Conservation (phyloP, 2,113 vertebrate species). For the Menidia beryllina region DNA sequence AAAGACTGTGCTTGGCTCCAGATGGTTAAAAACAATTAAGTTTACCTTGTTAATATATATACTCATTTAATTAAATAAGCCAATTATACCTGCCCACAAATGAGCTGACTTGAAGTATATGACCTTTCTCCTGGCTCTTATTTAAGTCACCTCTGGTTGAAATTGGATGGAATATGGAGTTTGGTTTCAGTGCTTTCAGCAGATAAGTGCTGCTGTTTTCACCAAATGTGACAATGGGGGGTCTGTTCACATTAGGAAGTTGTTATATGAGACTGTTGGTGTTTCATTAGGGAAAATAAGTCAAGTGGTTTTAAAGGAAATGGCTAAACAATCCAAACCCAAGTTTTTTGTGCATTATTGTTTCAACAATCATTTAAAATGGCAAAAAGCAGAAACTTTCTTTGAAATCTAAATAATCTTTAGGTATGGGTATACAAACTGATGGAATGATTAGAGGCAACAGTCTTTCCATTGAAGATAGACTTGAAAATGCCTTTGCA, state of each 20-base stretch:
- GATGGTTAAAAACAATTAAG: constrained; percentile 29
- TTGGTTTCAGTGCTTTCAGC: constrained; percentile 56
- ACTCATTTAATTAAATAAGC: too few relatives aligned
- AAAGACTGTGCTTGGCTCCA: constrained; percentile 61
- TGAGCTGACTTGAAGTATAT: constrained; percentile 9
- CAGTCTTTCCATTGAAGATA: not conserved
- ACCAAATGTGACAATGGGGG: constrained; percentile 52
- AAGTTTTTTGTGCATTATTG: not conserved
- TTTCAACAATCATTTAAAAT: not conserved
- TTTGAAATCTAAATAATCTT: not conserved
- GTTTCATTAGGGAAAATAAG: constrained; percentile 36
- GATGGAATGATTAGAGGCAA: too few relatives aligned
- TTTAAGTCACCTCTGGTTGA: too few relatives aligned
- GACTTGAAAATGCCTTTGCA: not conserved
- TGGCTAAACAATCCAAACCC: not conserved
- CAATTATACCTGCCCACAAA: constrained; percentile 22
- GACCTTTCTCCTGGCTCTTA: too few relatives aligned
- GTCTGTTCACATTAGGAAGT: constrained; percentile 52
- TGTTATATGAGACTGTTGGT: constrained; percentile 29
- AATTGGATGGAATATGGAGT: constrained; percentile 42
- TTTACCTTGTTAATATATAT: constrained; percentile 40
- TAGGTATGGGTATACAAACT: not conserved
- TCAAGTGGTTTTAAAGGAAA: constrained; percentile 10
- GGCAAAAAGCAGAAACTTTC: not conserved
- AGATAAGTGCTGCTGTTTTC: constrained; percentile 52